phyloP scores from a whole-genome alignment of 2,888 invertebrate genomes.

The Elgonia sp. region DNA sequence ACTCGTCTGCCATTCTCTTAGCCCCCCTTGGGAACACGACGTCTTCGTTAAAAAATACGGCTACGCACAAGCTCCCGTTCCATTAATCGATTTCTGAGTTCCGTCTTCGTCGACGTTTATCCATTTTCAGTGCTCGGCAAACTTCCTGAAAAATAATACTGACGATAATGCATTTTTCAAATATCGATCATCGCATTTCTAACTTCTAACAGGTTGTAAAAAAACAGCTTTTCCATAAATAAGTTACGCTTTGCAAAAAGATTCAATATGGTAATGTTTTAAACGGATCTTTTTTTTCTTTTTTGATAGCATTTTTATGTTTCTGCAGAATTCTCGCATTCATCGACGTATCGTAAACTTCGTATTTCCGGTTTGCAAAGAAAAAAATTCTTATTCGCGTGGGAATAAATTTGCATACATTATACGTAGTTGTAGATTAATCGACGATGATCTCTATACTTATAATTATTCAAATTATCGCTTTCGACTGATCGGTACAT shows the following conservation, averaged over 20 bases:
- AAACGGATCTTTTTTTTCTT: too few species aligned
- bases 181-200: background rate
- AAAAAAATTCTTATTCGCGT: conserved; percentile 13
- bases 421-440: background rate
- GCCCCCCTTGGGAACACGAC: conserved; percentile 33
- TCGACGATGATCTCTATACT: conserved; percentile 9
- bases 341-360: background rate
- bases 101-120: conserved; percentile 53
- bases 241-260: too few species aligned
- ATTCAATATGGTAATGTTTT: too few species aligned
- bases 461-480: conserved; percentile 17
- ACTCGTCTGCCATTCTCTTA: conserved; percentile 61
- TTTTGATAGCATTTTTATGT: background rate
- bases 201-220: too few species aligned
- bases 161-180: conserved; percentile 7
- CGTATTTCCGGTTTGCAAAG: background rate
- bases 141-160: conserved; percentile 45
- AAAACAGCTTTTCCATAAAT: too few species aligned
- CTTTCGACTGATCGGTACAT: conserved; percentile 1
- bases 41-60: conserved; percentile 34
- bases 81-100: conserved; percentile 52
- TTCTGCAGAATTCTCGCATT: background rate
- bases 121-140: conserved; percentile 53
- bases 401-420: conserved; percentile 29
- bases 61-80: conserved; percentile 18